Evolutionary conservation across 2,797 vertebrate genomes (phyloP), one percentile per base, ranked within the genome.

Genomic region (Tamandua tetradactyla): DNA sequence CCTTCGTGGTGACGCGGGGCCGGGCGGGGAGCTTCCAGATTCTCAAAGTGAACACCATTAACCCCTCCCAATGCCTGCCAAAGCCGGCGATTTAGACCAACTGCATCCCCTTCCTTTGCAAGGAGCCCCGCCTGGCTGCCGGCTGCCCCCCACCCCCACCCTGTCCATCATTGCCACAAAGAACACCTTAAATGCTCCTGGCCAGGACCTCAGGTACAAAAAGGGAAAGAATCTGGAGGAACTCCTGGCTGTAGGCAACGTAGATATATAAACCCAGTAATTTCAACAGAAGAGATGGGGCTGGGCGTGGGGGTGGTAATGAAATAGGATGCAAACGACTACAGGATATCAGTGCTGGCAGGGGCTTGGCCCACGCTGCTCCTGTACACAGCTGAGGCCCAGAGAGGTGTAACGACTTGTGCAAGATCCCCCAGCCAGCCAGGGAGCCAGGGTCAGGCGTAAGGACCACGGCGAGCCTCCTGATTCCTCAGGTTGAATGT

Each of bases 91-190:
- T 35, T 37, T 72, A 62, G 5, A 1, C 40, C 61, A 32, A 23
- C 18, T n/a, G 72, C n/a, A 47, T n/a, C 23, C 47, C 4, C 17
- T 47, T 69, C 23, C 78, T 68, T 44, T 47, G 17, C 15, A 68
- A 92, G 55, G 1, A 47, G 57, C 13, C 20, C 7, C 22, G 23
- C 15, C 72, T 22, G 9, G 37, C 25, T 42, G 32, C 35, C 1
- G 10, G 52, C 15, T 35, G 6, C 20, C 14, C 61, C n/a, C 3
- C 2, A 4, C 7, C n/a, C 7, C 2, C 44, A 25, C 27, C 13
- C 59, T 30, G 71, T 17, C 81, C 62, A 25, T 32, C 30, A 23
- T 27, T 71, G 27, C 55, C 47, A n/a, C 44, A 37, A 32, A 27
- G 15, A 35, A n/a, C 57, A 64, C 11, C 44, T 59, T 14, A 14